Evolutionary conservation across 2,113 vertebrate genomes (phyloP), one percentile per base, ranked within the genome.

Genomic region (Nothobranchius furzeri): DNA sequence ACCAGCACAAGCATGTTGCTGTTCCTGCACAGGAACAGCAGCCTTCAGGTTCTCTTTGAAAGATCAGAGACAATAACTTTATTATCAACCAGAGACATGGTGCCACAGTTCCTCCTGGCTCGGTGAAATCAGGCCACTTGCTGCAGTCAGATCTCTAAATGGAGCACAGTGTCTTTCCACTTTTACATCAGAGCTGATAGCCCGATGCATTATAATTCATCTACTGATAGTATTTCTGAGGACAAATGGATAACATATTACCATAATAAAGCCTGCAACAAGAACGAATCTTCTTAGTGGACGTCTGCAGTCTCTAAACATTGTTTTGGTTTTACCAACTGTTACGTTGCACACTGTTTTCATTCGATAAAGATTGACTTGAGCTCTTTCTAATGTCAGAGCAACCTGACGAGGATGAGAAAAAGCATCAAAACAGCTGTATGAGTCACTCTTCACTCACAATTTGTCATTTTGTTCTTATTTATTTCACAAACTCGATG

Each of bases 201-300:
- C 51, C 60, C 7, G 13, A 12, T 11, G 20, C 54, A 24, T 60
- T 51, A 70, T 78, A 69, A 74, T 53, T 49, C 47, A 51, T 52
- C 61, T 47, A 14, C 20, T 57, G 70, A 79, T 66, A 67, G 73
- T 63, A 53, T 25, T 20, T 53, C 9, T 36, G 14, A 47, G 53
- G 20, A 53, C 17, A 15, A 85, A 85, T 80, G 25, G 78, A 24
- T 80, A 35, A 86, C 64, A 54, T 68, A 82, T 84, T 80, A 12
- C 30, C 13, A 12, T 43, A 67, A 78, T 82, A 82, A 87, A 81
- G 40, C 5, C 46, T 0, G 1, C 2, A 3, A 58, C 40, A 54
- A 60, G 59, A 57, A 73, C 57, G 64, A 61, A 48, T 61, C 17
- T 60, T n/a, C 25, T 9, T 14, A 3, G 47, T 15, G 1, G 37